Conservation (phyloP, 2,797 vertebrate genomes). For the Pantherophis vulpinus region DNA sequence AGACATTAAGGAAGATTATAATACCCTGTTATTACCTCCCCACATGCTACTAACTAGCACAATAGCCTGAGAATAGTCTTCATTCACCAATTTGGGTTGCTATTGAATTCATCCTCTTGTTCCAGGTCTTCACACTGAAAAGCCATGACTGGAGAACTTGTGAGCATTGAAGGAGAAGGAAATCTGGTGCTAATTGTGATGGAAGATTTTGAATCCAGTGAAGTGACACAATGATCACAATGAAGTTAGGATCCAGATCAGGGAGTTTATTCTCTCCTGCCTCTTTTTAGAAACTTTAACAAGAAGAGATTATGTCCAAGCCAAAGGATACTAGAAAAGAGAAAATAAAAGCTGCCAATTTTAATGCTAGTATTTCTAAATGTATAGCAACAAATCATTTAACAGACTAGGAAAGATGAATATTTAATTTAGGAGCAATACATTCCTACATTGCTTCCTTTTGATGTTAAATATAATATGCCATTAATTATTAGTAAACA, state of each 20-base stretch:
- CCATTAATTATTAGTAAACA: constrained; percentile 1
- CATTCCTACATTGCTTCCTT: background rate
- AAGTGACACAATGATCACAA: constrained; percentile 18
- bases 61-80: constrained; percentile 24
- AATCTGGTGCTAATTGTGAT: constrained; percentile 9
- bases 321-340: constrained; percentile 5
- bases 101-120: constrained; percentile 32
- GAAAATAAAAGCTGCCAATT: constrained; percentile 2
- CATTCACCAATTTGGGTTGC: constrained; percentile 37
- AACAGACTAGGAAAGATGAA: background rate
- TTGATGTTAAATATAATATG: background rate
- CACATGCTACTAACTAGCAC: constrained; percentile 2
- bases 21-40: constrained; percentile 14
- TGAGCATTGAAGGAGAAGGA: constrained; percentile 21
- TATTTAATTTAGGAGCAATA: background rate
- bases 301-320: constrained; percentile 13
- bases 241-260: constrained; percentile 26
- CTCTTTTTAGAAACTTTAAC: background rate
- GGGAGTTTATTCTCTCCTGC: background rate
- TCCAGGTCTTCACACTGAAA: constrained; percentile 36
- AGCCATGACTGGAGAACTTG: constrained; percentile 23
- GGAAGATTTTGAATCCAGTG: constrained; percentile 26
- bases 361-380: background rate
- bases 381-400: constrained; percentile 2
- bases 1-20: constrained; percentile 43